phyloP scores from a whole-genome alignment of 1,140 invertebrate genomes.

The Pseudomyrmex cubaensis region DNA sequence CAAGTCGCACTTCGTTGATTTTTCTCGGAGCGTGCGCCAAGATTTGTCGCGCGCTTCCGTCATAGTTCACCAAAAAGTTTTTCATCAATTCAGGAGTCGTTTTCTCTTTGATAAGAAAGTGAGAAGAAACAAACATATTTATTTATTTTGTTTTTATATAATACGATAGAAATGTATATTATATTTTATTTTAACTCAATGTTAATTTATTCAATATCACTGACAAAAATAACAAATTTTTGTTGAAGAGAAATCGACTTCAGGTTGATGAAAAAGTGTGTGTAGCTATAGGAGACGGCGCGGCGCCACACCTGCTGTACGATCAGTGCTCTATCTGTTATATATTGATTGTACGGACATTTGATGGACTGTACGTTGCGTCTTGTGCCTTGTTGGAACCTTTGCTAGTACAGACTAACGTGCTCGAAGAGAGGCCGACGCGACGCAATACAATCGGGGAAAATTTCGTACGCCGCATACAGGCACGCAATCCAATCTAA shows the following conservation, averaged over 20 bases:
- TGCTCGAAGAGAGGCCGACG: not conserved
- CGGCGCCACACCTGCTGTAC: slow-evolving; percentile 14
- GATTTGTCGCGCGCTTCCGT: no score
- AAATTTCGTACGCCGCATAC: no score
- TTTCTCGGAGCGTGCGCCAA: slow-evolving; percentile 67
- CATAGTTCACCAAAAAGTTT: slow-evolving; percentile 1
- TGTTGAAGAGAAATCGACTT: slow-evolving; percentile 41
- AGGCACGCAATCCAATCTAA: slow-evolving; percentile 9
- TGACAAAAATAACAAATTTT: not conserved
- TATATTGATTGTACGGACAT: slow-evolving; percentile 77
- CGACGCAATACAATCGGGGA: not conserved
- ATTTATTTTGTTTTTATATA: not conserved
- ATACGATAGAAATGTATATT: no score
- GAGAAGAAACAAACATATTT: not conserved
- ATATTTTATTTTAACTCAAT: not conserved
- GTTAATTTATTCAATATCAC: not conserved
- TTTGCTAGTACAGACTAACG: slow-evolving; percentile 51
- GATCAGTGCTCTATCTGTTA: slow-evolving; percentile 53
- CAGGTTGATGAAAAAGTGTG: not conserved
- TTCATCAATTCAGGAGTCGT: slow-evolving; percentile 23
- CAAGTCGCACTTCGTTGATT: slow-evolving; percentile 79
- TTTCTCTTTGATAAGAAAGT: not conserved
- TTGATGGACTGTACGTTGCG: slow-evolving; percentile 77
- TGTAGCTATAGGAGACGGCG: not conserved
- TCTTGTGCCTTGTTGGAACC: slow-evolving; percentile 72